A percentile compares a stretch with the other conserved stretches of the same genome.
These are phyloP conservation scores for Minunthozetes semirufus DNA, from an alignment of 2,888 invertebrate species.

Conservation along the genomic window DNA sequence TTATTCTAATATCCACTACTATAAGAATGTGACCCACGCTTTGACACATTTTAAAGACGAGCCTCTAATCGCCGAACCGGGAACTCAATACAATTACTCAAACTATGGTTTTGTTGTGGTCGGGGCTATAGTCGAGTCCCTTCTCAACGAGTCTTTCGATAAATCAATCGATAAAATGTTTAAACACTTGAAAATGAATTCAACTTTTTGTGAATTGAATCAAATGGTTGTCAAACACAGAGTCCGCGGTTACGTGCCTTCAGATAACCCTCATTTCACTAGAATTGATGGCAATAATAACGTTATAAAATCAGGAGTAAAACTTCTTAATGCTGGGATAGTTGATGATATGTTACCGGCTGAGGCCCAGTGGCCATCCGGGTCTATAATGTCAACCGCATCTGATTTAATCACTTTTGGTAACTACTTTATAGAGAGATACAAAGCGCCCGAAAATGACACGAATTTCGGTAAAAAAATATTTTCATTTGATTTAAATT, in stretches of 20 bases:
- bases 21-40: neutral
- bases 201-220: conserved; percentile 3
- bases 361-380: neutral
- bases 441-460: neutral
- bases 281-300: neutral
- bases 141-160: neutral
- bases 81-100: conserved; percentile 13
- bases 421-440: neutral
- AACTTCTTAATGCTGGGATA: neutral
- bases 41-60: neutral
- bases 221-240: neutral
- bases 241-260: neutral
- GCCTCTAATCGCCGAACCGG: conserved; percentile 16
- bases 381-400: neutral
- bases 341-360: neutral
- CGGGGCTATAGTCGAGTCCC: conserved; percentile 17
- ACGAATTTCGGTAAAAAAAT: too few relatives aligned
- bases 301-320: neutral
- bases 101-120: conserved; percentile 18
- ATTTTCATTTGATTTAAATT: too few relatives aligned
- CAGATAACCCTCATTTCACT: neutral
- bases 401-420: neutral
- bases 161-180: neutral
- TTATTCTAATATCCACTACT: neutral
- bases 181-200: neutral